These are phyloP conservation scores for Pardosa pseudoannulata DNA, from an alignment of 2,888 invertebrate genomes.

Conservation along the genomic window DNA sequence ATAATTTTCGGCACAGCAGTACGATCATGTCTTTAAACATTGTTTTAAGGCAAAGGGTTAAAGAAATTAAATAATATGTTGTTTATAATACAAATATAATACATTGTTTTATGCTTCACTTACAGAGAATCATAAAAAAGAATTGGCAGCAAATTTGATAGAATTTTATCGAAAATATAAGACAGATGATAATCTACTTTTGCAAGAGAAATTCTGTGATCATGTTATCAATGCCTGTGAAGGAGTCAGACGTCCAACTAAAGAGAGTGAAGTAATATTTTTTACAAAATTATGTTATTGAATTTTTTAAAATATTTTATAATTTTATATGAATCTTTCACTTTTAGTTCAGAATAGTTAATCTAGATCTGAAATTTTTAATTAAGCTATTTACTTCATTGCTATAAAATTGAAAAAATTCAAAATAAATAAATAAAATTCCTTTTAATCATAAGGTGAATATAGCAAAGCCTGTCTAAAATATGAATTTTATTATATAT, in stretches of 20 bases:
- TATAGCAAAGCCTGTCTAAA: too few relatives aligned
- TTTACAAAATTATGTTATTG: background rate
- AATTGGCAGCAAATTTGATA: constrained; percentile 39
- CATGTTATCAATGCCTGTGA: constrained; percentile 61
- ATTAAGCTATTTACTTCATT: too few relatives aligned
- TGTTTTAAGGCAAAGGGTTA: background rate
- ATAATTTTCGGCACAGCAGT: too few relatives aligned
- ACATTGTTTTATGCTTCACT: background rate
- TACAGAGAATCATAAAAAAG: constrained; percentile 43
- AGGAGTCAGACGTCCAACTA: constrained; percentile 41
- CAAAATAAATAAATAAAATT: too few relatives aligned
- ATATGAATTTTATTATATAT: too few relatives aligned
- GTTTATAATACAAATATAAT: background rate
- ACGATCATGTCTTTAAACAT: too few relatives aligned
- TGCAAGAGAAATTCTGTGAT: constrained; percentile 67
- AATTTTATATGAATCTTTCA: too few relatives aligned
- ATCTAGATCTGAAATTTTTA: too few relatives aligned
- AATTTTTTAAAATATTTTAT: background rate
- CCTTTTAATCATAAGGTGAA: too few relatives aligned
- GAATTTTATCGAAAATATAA: constrained; percentile 60
- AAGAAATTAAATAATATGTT: too few relatives aligned
- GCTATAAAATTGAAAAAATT: too few relatives aligned
- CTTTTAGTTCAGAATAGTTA: too few relatives aligned
- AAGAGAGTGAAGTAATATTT: constrained; percentile 62
- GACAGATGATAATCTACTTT: constrained; percentile 43